phyloP scores from a whole-genome alignment of 1,140 invertebrate genomes.

The Cyclargus thomasi region DNA sequence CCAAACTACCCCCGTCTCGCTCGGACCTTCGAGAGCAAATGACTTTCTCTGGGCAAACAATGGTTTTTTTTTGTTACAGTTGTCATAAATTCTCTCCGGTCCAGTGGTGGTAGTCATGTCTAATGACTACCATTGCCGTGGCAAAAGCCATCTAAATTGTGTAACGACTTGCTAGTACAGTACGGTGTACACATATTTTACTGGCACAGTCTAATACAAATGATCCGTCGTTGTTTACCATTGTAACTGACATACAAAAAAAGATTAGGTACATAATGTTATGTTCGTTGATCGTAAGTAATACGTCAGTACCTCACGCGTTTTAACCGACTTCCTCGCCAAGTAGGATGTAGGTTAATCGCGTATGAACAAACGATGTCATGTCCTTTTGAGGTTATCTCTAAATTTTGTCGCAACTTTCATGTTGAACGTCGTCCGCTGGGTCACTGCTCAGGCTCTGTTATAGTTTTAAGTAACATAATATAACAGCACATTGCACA shows the following conservation, averaged over 20 bases:
- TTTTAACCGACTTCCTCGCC: too few relatives aligned
- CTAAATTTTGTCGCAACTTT: too few relatives aligned
- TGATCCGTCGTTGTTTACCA: not conserved
- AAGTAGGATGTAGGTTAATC: not conserved
- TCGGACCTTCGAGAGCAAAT: conserved; percentile 6
- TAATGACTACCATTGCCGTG: not conserved
- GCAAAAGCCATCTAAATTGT: not conserved
- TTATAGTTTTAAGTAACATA: not conserved
- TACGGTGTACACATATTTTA: too few relatives aligned
- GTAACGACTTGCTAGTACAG: not conserved
- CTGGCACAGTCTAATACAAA: not conserved
- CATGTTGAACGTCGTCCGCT: too few relatives aligned
- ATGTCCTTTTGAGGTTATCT: not conserved
- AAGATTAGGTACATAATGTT: too few relatives aligned
- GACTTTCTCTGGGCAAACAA: conserved; percentile 11
- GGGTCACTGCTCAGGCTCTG: not conserved
- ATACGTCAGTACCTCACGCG: too few relatives aligned
- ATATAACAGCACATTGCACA: not conserved
- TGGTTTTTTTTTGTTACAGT: not conserved
- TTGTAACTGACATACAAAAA: not conserved
- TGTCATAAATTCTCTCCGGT: conserved; percentile 1
- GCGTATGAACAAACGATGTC: not conserved
- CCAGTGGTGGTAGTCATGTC: not conserved
- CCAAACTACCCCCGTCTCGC: not conserved
- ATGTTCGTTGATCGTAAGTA: too few relatives aligned